Conservation (phyloP, 1,140 invertebrate species). For the Camponotus floridanus region DNA sequence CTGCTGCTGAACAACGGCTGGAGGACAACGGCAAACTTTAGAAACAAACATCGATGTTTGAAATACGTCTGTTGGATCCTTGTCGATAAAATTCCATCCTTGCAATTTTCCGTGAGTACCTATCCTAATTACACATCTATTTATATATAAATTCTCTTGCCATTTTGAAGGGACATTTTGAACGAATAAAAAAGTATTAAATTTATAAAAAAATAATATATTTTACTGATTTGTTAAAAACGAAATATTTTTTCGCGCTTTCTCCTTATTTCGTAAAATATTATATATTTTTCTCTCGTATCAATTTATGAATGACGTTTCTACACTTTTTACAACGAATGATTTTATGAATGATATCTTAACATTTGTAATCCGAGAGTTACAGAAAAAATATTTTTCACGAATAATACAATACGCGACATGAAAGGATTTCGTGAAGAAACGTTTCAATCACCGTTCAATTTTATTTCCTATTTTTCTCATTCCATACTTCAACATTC, state of each 20-base stretch:
- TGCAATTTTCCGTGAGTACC: conserved; percentile 11
- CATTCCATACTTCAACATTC: conserved; percentile 46
- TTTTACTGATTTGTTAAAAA: neutral
- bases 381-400: conserved; percentile 12
- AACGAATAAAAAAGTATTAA: neutral
- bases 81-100: neutral
- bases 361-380: no score
- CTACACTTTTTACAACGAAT: neutral
- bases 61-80: neutral
- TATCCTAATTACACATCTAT: conserved; percentile 12
- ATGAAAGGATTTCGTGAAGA: conserved; percentile 30
- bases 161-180: neutral
- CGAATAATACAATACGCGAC: neutral
- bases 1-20: conserved; percentile 53
- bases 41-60: conserved; percentile 62
- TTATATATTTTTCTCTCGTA: neutral
- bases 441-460: conserved; percentile 34
- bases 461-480: conserved; percentile 53
- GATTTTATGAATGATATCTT: neutral
- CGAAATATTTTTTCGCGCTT: neutral
- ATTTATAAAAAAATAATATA: neutral
- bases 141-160: conserved; percentile 1
- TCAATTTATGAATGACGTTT: neutral
- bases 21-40: conserved; percentile 45
- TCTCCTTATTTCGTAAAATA: conserved; percentile 3